Base-by-base conservation (phyloP, 2,113 vertebrate genomes). In the Neodon shergylaensis region DNA sequence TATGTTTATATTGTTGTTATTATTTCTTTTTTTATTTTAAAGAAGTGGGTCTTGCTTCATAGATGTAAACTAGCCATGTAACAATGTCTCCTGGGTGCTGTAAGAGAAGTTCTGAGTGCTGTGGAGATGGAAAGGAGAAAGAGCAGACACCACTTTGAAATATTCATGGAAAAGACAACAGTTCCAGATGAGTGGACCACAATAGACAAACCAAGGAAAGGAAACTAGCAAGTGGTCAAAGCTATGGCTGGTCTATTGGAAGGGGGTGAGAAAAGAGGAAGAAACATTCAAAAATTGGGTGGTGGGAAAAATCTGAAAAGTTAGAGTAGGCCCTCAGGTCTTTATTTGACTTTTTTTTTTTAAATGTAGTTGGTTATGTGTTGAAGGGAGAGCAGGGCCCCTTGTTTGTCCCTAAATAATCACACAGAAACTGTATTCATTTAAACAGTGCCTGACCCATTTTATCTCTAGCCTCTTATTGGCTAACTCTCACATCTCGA, bases 41-140 rank as follows among this genome's bases (percentile, higher is more conserved):
- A 36, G 39, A 91, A 72, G 52, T 68, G 92, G 63, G 3, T 49
- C 47, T 93, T 93, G 85, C 63, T 95, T 84, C 77, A 88, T 54
- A 78, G 91, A 94, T 93, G 66, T 65, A 89, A 93, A 83, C 42
- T 44, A 68, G 31, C 42, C 73, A 22, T 39, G 42, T 33, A n/a
- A 65, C 28, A 73, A 63, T 92, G 42, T 70, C 24, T 81, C 66
- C n/a, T 17, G 16, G 33, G 44, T n/a, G 44, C 19, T 66, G 17
- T n/a, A 36, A 73, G 70, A 52, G 19, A 96, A n/a, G 33, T 65
- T 47, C 63, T 8, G 76, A 95, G 42, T 78, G 13, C 31, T 78
- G 4, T 58, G 36, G 79, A 61, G n/a, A 54, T 42, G 63, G 39
- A 81, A 88, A 94, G 28, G 66, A 66, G 26, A 82, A 70, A 86